phyloP scores from a whole-genome alignment of 92 coral and sea anemone species.

The Pocillopora meandrina region DNA sequence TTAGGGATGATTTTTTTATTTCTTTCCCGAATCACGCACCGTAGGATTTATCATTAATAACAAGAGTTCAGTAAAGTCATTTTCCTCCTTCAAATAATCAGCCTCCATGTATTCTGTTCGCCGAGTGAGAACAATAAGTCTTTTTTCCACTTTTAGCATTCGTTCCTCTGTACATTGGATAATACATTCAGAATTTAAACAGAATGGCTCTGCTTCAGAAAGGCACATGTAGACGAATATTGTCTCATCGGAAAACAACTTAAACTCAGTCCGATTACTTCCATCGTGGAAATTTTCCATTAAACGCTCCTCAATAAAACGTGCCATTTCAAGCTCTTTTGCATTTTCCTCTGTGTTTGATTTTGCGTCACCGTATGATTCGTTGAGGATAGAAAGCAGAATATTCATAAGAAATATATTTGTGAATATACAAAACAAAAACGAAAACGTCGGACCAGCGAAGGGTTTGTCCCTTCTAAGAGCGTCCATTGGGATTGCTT shows the following conservation, averaged over 20 bases:
- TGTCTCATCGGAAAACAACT: background rate
- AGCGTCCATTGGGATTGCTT: constrained; percentile 47
- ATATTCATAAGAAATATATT: constrained; percentile 27
- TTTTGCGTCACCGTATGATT: constrained; percentile 29
- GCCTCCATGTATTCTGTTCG: background rate
- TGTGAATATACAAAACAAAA: constrained; percentile 24
- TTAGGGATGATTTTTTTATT: too few relatives aligned
- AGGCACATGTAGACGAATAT: background rate
- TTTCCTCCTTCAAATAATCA: background rate
- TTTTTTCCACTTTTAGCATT: background rate
- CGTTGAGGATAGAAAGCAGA: constrained; percentile 39
- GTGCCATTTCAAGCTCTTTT: constrained; percentile 43
- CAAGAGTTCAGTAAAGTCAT: background rate
- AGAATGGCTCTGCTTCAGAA: constrained; percentile 17
- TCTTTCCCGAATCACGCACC: too few relatives aligned
- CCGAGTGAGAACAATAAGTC: background rate
- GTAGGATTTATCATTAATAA: background rate
- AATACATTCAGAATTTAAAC: constrained; percentile 5
- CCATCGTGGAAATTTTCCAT: background rate
- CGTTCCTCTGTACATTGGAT: background rate
- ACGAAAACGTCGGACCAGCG: constrained; percentile 24
- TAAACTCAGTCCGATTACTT: background rate
- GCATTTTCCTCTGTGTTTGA: constrained; percentile 9
- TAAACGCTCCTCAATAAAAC: constrained; percentile 20
- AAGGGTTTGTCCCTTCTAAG: constrained; percentile 18